phyloP scores from a whole-genome alignment of 2,888 invertebrate species.

The Trachelus troglodyta region DNA sequence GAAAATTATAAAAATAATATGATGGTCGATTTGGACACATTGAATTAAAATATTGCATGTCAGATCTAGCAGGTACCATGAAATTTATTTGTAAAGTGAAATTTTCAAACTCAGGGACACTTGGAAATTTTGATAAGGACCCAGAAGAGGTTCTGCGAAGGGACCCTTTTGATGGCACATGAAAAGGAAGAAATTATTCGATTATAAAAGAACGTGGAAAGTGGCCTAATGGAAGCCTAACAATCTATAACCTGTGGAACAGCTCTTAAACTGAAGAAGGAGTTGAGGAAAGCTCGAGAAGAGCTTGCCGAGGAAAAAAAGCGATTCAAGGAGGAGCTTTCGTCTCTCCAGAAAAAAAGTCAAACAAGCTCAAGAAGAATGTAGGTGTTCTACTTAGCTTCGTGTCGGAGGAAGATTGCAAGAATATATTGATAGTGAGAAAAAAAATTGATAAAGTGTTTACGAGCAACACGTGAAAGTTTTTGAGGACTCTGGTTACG shows the following conservation, averaged over 20 bases:
- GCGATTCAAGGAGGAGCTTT: slow-evolving; percentile 29
- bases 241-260: slow-evolving; percentile 23
- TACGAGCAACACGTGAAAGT: slow-evolving; percentile 29
- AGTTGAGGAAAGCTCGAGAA: slow-evolving; percentile 21
- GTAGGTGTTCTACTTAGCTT: slow-evolving; percentile 13
- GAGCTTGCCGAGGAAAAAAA: slow-evolving; percentile 20
- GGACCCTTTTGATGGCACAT: slow-evolving; percentile 33
- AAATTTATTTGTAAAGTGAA: slow-evolving; percentile 29
- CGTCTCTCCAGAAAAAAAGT: slow-evolving; percentile 23
- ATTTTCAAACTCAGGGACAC: slow-evolving; percentile 31
- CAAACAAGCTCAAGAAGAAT: slow-evolving; percentile 26
- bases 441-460: slow-evolving; percentile 39
- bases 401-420: slow-evolving; percentile 28
- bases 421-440: slow-evolving; percentile 34
- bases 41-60: background rate
- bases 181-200: slow-evolving; percentile 34
- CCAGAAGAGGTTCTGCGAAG: slow-evolving; percentile 2
- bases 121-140: slow-evolving; percentile 23
- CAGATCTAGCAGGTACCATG: background rate
- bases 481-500: slow-evolving; percentile 36
- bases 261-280: slow-evolving; percentile 20
- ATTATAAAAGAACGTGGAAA: slow-evolving; percentile 26
- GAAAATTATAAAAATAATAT: background rate
- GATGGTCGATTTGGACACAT: background rate
- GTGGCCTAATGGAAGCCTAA: slow-evolving; percentile 25